phyloP scores from a whole-genome alignment of 2,113 vertebrate genomes.

The Cottus gobio region DNA sequence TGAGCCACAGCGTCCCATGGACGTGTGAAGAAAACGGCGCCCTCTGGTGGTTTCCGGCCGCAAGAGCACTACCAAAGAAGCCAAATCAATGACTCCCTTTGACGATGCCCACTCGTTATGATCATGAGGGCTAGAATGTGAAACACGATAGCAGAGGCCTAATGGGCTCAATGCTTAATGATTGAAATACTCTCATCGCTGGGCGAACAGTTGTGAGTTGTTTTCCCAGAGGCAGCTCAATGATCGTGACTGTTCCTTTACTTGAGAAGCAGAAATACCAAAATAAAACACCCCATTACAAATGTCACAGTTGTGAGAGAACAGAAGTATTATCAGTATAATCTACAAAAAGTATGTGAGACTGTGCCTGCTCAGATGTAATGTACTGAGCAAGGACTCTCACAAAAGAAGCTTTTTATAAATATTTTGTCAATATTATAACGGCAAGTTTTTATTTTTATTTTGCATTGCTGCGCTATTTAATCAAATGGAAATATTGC shows the following conservation, averaged over 20 bases:
- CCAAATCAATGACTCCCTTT: neutral
- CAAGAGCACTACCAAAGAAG: neutral
- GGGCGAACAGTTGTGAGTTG: neutral
- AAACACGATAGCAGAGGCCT: neutral
- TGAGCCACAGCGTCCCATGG: neutral
- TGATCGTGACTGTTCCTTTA: neutral
- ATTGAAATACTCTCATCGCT: neutral
- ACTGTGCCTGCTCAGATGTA: neutral
- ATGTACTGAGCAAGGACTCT: neutral
- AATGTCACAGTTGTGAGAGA: neutral
- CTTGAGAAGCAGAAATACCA: neutral
- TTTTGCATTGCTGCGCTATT: neutral
- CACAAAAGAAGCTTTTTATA: neutral
- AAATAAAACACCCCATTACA: neutral
- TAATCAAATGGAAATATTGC: neutral
- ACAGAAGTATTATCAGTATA: neutral
- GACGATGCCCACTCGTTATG: neutral
- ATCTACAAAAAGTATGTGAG: neutral
- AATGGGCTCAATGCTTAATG: neutral
- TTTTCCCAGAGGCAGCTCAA: neutral
- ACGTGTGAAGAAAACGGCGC: neutral
- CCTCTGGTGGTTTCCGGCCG: constrained; percentile 22
- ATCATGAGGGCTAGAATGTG: neutral
- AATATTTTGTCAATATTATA: neutral
- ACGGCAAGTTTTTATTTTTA: too few relatives aligned